Conservation (phyloP, 2,888 invertebrate species). For the Notodonta ziczac region DNA sequence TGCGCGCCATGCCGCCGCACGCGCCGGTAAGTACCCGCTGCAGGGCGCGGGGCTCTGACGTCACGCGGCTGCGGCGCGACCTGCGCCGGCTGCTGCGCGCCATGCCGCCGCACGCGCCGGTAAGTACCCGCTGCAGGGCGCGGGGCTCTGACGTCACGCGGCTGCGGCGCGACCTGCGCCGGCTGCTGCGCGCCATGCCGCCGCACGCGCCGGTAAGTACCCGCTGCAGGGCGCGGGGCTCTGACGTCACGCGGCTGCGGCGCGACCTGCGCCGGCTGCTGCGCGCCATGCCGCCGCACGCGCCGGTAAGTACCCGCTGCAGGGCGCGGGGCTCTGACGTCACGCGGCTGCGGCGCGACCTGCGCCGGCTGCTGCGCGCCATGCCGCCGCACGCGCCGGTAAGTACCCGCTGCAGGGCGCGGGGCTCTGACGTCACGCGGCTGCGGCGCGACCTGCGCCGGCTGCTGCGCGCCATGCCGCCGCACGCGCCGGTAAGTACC, state of each 20-base stretch:
- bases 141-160: too few species aligned
- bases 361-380: not conserved
- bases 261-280: constrained; percentile 1
- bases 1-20: too few species aligned
- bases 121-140: too few species aligned
- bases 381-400: not conserved
- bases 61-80: too few species aligned
- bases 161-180: too few species aligned
- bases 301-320: not conserved
- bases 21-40: too few species aligned
- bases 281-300: not conserved
- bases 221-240: too few species aligned
- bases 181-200: too few species aligned
- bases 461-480: not conserved
- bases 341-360: not conserved
- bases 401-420: not conserved
- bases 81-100: too few species aligned
- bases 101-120: too few species aligned
- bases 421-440: not conserved
- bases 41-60: too few species aligned
- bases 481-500: not conserved
- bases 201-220: too few species aligned
- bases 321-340: not conserved
- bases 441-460: not conserved
- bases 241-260: not conserved